Percentiles rank a stretch among this genome's conserved stretches.
phyloP scores from a whole-genome alignment of 2,113 vertebrate species.

The Eupsittula cactorum region DNA sequence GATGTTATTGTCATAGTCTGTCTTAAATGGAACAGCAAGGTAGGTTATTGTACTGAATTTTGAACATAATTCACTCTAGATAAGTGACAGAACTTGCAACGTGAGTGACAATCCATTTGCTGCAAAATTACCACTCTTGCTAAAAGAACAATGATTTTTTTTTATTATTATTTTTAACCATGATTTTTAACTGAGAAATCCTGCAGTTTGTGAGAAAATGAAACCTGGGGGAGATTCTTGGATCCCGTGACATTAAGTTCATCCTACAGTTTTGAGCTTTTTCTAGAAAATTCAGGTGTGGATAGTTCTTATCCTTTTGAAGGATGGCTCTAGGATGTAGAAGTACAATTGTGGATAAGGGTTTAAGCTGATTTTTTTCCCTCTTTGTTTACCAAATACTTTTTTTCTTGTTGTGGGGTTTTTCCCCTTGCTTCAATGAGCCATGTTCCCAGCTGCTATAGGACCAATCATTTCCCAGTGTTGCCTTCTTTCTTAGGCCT shows the following conservation, averaged over 20 bases:
- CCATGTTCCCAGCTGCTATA: neutral
- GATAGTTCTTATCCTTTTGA: neutral
- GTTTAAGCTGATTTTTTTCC: neutral
- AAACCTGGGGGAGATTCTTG: neutral
- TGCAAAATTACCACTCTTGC: neutral
- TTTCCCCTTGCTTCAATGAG: neutral
- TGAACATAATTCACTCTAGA: neutral
- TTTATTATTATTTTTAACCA: neutral
- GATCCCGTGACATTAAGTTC: neutral
- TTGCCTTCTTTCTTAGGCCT: neutral
- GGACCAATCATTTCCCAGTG: neutral
- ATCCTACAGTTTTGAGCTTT: neutral
- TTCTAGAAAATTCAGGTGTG: neutral
- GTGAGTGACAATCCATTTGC: neutral
- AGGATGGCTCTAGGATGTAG: neutral
- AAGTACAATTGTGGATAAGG: neutral
- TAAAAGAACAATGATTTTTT: neutral
- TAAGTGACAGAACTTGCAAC: neutral
- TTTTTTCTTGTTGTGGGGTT: neutral
- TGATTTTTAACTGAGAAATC: neutral
- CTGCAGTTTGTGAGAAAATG: neutral
- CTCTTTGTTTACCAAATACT: neutral
- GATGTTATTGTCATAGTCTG: neutral
- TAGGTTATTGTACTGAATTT: neutral
- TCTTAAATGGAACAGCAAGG: neutral